Conservation (phyloP, 2,888 invertebrate genomes). For the Hydropsyche betteni region DNA sequence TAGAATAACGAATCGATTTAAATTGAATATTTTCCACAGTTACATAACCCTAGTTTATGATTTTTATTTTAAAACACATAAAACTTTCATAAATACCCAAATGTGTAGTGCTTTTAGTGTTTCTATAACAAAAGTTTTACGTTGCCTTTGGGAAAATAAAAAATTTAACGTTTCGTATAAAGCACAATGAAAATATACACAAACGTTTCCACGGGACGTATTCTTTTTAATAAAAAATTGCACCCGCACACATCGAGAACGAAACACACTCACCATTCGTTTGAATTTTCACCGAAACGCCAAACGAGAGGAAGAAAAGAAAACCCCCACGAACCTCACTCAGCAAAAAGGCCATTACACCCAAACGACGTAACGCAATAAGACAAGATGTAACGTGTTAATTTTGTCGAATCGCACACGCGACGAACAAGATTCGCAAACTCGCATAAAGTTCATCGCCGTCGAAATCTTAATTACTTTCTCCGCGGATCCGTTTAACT, state of each 20-base stretch:
- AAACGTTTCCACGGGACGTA: not conserved
- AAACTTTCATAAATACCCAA: not conserved
- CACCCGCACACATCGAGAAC: not conserved
- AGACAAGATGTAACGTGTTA: too few species aligned
- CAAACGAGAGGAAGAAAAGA: not conserved
- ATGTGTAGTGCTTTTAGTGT: not conserved
- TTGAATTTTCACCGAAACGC: too few species aligned
- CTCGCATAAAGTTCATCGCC: not conserved
- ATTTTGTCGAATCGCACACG: too few species aligned
- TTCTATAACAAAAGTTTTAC: slow-evolving; percentile 33
- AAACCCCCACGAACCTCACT: not conserved
- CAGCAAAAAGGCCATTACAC: too few species aligned
- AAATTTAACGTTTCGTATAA: slow-evolving; percentile 1
- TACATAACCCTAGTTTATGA: too few species aligned
- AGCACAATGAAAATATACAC: not conserved
- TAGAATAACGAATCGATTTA: too few species aligned
- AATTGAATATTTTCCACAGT: too few species aligned
- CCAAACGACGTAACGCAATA: too few species aligned
- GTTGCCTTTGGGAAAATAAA: slow-evolving; percentile 9
- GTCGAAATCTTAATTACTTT: slow-evolving; percentile 17
- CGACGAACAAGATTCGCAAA: too few species aligned
- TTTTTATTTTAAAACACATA: too few species aligned
- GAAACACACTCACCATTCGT: not conserved
- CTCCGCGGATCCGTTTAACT: not conserved
- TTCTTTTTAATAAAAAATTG: not conserved